These are phyloP conservation scores for Connochaetes taurinus DNA, from an alignment of 2,113 vertebrate species.

Conservation along the genomic window DNA sequence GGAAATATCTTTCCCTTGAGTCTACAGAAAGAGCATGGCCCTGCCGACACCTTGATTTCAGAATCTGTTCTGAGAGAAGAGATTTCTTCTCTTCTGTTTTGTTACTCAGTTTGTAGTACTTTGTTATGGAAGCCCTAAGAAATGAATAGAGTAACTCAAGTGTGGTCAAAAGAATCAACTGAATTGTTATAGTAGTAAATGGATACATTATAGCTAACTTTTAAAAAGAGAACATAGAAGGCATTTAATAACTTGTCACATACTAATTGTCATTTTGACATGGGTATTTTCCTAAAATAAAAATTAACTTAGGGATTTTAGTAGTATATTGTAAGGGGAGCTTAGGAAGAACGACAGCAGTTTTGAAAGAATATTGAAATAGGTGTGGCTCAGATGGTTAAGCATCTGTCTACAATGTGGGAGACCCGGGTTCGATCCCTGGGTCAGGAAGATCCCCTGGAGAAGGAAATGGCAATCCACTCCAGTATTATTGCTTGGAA, in stretches of 20 bases:
- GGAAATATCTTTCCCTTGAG: background rate
- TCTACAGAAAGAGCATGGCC: background rate
- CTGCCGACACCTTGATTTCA: background rate
- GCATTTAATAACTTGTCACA: background rate
- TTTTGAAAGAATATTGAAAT: background rate
- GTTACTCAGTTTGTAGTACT: background rate
- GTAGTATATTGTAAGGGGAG: background rate
- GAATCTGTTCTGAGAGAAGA: background rate
- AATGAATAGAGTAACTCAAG: background rate
- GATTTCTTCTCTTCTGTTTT: background rate
- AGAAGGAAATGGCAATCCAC: too few relatives aligned
- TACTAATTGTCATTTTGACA: background rate
- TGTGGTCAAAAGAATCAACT: background rate
- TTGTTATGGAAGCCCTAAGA: background rate
- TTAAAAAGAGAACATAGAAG: background rate
- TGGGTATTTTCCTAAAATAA: background rate
- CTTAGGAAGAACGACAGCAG: background rate
- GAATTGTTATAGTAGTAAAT: background rate
- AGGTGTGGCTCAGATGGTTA: background rate
- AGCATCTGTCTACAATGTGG: too few relatives aligned
- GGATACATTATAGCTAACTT: background rate
- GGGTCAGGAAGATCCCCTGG: too few relatives aligned
- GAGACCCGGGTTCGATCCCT: too few relatives aligned
- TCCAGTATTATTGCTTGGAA: too few relatives aligned
- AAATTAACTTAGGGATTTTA: background rate